Evolutionary conservation across 2,888 invertebrate genomes (phyloP), one percentile per base, ranked within the genome.

Genomic region (Aleiodes leptofemur): DNA sequence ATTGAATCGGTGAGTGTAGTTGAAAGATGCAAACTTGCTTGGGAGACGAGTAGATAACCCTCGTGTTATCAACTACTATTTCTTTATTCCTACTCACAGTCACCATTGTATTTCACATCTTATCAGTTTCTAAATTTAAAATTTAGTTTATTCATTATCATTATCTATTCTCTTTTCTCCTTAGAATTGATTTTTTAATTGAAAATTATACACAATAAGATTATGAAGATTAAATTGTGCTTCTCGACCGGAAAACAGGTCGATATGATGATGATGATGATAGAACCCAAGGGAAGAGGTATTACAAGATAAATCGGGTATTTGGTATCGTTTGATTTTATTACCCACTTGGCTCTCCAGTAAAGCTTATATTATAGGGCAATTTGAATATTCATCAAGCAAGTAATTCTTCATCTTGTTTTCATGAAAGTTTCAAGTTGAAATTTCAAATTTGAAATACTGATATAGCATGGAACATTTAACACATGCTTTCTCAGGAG

Each of bases 111-210:
- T 38, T 59, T 29, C 11, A 11, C 61, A 5, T 23, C 23, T 64
- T 64, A 64, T 64, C 64, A n/a, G 64, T 43, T 64, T 64, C 16
- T 64, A 23, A 64, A 64, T 48, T 43, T 23, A 16, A 16, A 64
- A 48, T 64, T 48, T 48, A 64, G 48, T 14, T 48, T 64, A 64
- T 64, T 43, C 34, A 64, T 43, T 9, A 2, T 23, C 23, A 23
- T 43, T 9, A 11, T 43, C 43, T 16, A 16, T 64, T 43, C 43
- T 64, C 8, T 3, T 64, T 11, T n/a, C 11, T 55, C 3, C 13
- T 55, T 14, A 4, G 7, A 3, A 23, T 64, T 48, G 43, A 43
- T 23, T 16, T 2, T 48, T 34, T 38, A 11, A 14, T 64, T 64
- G 38, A 3, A 38, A 8, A 16, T 9, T 38, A n/a, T 6, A 11